phyloP scores from a whole-genome alignment of 1,140 invertebrate genomes.

The Microplitis mediator region DNA sequence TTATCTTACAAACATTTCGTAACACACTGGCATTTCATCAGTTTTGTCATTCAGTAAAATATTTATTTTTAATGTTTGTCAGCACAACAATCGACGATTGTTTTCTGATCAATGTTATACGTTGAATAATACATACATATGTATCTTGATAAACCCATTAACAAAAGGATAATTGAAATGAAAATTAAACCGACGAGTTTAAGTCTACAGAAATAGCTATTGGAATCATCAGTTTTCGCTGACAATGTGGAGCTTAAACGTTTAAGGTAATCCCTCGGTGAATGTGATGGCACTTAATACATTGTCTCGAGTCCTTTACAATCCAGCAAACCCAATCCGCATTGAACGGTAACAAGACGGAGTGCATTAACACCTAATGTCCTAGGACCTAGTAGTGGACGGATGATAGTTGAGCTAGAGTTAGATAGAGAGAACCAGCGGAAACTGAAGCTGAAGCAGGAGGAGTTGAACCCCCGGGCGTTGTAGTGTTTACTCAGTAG shows the following conservation, averaged over 20 bases:
- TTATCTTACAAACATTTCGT: slow-evolving; percentile 37
- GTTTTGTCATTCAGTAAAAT: neutral
- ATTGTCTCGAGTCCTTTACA: slow-evolving; percentile 29
- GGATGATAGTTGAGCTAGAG: too few relatives aligned
- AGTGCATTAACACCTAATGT: neutral
- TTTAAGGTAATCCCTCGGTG: slow-evolving; percentile 56
- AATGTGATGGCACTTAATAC: slow-evolving; percentile 44
- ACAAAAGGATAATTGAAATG: neutral
- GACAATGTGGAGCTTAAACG: slow-evolving; percentile 51
- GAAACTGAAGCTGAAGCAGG: neutral
- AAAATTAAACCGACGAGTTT: slow-evolving; percentile 18
- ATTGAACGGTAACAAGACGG: neutral
- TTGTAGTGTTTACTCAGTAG: neutral
- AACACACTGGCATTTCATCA: too few relatives aligned
- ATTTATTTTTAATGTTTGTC: too few relatives aligned
- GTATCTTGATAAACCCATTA: neutral
- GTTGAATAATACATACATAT: too few relatives aligned
- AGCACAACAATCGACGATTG: neutral
- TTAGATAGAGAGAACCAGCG: too few relatives aligned
- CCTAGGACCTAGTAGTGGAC: too few relatives aligned
- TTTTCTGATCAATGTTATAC: neutral
- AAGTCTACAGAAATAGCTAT: too few relatives aligned
- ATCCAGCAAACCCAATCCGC: neutral
- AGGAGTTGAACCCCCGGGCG: too few relatives aligned
- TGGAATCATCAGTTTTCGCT: slow-evolving; percentile 42